These are phyloP conservation scores for Tachina lurida DNA, from an alignment of 2,888 invertebrate species.

Conservation along the genomic window DNA sequence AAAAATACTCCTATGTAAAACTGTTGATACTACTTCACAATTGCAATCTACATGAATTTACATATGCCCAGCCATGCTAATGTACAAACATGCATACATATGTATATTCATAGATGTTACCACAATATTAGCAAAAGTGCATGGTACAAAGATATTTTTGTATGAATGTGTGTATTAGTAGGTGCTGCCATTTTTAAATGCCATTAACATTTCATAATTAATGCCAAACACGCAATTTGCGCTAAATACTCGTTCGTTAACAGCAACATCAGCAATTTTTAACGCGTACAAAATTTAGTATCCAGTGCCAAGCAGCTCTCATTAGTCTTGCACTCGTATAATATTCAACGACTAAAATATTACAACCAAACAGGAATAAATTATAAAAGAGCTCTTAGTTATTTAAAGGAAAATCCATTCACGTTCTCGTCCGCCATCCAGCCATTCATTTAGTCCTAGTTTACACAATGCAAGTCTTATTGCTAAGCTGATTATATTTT, in stretches of 20 bases:
- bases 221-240: conserved; percentile 81
- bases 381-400: conserved; percentile 25
- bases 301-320: conserved; percentile 31
- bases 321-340: conserved; percentile 42
- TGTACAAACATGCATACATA: not conserved
- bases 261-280: conserved; percentile 45
- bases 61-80: conserved; percentile 9
- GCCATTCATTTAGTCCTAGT: too few relatives aligned
- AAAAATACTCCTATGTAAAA: conserved; percentile 40
- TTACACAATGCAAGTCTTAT: too few relatives aligned
- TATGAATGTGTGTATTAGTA: conserved; percentile 41
- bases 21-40: conserved; percentile 33
- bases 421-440: not conserved
- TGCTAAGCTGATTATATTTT: too few relatives aligned
- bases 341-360: conserved; percentile 30
- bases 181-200: conserved; percentile 73
- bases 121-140: conserved; percentile 8
- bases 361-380: conserved; percentile 20
- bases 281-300: conserved; percentile 60
- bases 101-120: not conserved
- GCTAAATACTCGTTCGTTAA: conserved; percentile 75
- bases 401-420: conserved; percentile 39
- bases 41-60: conserved; percentile 45
- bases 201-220: conserved; percentile 80
- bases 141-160: conserved; percentile 30